Percentiles rank a stretch among this genome's conserved stretches.
These are phyloP conservation scores for Stictocephala bisonia DNA, from an alignment of 2,888 invertebrate species.

Conservation along the genomic window DNA sequence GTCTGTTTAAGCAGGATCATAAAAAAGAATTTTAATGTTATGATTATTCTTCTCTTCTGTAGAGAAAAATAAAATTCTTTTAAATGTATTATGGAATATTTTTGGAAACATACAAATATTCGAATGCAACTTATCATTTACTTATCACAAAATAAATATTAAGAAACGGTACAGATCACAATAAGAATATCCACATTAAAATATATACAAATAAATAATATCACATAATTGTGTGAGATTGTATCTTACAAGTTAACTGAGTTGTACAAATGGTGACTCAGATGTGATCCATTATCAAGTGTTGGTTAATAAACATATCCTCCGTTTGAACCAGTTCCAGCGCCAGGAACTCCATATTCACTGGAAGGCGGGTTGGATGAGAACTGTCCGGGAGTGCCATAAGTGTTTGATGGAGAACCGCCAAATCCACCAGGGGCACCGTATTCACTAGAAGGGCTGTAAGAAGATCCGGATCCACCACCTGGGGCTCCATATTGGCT, in stretches of 20 bases:
- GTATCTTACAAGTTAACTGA: no score
- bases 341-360: slow-evolving; percentile 65
- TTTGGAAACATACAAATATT: no score
- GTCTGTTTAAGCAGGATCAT: no score
- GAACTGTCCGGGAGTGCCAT: slow-evolving; percentile 26
- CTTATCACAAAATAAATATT: no score
- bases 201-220: slow-evolving; percentile 37
- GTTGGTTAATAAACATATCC: slow-evolving; percentile 34
- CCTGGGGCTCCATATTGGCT: no score
- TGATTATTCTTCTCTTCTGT: no score
- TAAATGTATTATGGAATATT: no score
- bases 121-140: no score
- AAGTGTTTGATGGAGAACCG: slow-evolving; percentile 25
- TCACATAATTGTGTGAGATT: slow-evolving; percentile 25
- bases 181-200: no score
- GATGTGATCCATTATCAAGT: background rate
- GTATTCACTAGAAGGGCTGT: slow-evolving; percentile 66
- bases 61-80: no score
- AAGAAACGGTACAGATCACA: no score
- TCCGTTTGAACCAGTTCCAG: slow-evolving; percentile 1
- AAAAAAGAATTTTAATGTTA: no score
- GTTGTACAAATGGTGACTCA: background rate
- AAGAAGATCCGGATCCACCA: slow-evolving; percentile 25
- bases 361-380: slow-evolving; percentile 55
- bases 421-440: background rate